Evolutionary conservation across 64 coral and sea anemone genomes (phyloP).

Genomic region (Montipora cactus): DNA sequence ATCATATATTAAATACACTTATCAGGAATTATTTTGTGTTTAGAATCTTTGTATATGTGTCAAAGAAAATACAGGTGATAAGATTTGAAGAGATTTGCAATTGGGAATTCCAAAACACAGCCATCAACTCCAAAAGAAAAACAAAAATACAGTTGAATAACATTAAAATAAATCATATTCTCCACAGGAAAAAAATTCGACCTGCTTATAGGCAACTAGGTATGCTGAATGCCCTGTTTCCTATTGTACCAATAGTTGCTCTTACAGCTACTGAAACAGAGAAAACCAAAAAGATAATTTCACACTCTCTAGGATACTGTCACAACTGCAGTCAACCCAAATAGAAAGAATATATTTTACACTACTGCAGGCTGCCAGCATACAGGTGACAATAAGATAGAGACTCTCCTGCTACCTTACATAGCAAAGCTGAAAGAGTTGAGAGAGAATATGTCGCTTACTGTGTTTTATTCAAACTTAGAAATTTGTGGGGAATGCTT

Average conservation of each 20-base stretch:
- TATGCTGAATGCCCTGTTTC: conserved; percentile 22
- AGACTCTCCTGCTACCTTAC: conserved; percentile 9
- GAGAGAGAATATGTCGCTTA: conserved; percentile 29
- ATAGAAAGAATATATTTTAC: conserved; percentile 16
- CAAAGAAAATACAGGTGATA: no score
- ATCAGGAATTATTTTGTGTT: no score
- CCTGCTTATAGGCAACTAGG: neutral
- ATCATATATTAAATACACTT: no score
- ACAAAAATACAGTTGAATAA: no score
- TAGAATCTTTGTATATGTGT: no score
- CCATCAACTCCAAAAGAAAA: no score
- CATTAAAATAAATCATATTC: no score
- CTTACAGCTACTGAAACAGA: conserved; percentile 27
- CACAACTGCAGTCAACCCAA: conserved; percentile 19
- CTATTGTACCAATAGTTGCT: conserved; percentile 28
- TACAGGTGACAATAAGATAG: conserved; percentile 42
- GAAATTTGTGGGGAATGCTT: conserved; percentile 14
- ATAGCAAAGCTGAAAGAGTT: conserved; percentile 7
- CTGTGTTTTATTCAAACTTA: conserved; percentile 40
- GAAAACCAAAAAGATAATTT: neutral
- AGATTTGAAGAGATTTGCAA: no score
- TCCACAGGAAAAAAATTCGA: no score
- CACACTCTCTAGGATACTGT: conserved; percentile 16
- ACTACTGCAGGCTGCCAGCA: neutral
- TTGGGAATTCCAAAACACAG: no score